Percentiles rank a stretch among this genome's conserved stretches.
phyloP scores from a whole-genome alignment of 2,888 invertebrate genomes.

The Bimastos eiseni region DNA sequence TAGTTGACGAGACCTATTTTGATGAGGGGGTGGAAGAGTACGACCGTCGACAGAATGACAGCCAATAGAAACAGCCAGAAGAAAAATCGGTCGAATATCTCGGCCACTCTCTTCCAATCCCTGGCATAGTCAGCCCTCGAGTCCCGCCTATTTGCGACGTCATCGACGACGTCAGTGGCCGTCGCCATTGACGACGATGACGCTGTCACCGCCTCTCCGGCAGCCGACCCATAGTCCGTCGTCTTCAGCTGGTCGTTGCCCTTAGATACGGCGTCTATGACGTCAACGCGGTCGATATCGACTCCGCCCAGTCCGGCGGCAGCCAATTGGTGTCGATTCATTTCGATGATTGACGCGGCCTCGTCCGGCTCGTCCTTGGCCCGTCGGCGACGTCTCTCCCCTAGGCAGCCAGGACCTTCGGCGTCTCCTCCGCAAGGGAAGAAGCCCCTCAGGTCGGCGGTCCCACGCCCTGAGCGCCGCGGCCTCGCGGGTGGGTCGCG shows the following conservation, averaged over 20 bases:
- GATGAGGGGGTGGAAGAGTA: constrained; percentile 47
- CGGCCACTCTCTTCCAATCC: constrained; percentile 46
- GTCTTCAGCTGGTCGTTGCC: neutral
- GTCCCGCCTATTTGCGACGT: neutral
- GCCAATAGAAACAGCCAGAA: constrained; percentile 48
- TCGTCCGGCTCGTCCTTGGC: neutral
- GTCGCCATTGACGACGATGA: constrained; percentile 25
- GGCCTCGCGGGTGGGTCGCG: neutral
- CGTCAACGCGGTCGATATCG: neutral
- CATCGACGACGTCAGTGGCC: constrained; percentile 22
- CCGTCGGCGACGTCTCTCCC: neutral
- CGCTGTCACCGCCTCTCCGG: neutral
- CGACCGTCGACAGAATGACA: constrained; percentile 45
- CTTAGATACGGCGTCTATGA: neutral
- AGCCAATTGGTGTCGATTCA: constrained; percentile 15
- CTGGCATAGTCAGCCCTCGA: constrained; percentile 33
- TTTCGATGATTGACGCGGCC: constrained; percentile 7
- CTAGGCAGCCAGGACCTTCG: neutral
- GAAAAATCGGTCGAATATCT: constrained; percentile 47
- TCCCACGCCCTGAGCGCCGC: neutral
- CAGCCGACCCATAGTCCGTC: neutral
- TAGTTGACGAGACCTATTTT: constrained; percentile 17
- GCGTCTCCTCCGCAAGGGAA: neutral
- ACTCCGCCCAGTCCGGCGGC: neutral
- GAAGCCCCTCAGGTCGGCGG: neutral